Base-by-base conservation (phyloP, 2,113 vertebrate species). In the Neolamprologus hecqui region DNA sequence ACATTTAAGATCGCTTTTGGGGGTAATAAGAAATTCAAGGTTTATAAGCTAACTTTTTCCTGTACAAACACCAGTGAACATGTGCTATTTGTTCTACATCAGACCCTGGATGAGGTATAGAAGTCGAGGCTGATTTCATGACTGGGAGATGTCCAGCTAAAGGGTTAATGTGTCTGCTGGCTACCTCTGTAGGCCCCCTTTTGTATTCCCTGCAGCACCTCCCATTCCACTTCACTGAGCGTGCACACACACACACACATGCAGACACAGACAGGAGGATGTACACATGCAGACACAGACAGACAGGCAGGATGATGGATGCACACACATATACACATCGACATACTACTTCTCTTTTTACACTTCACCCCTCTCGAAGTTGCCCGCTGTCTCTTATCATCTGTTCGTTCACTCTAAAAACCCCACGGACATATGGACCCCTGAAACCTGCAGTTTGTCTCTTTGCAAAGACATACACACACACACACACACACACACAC, bases 181-280 rank as follows among this genome's bases (percentile, higher is more conserved):
- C 94, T 93, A 90, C 94, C 95, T 95, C 90, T 90, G 85, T 73
- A 91, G 94, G 95, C 93, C 94, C 93, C 95, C 94, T 95, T 93
- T 96, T 95, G 95, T 96, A 93, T 90, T 93, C 92, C 88, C 89
- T 85, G 90, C 92, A 90, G 87, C 92, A 92, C 91, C 90, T 91
- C 92, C 94, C 92, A 90, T 96, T 97, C 94, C 94, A 95, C 94
- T 96, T 93, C 91, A 95, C 89, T 92, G 93, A 92, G 90, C 87
- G 79, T 79, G 83, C 85, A 73, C 83, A 53, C 86, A 79, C 90
- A 68, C 91, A 55, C 75, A 87, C 77, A 89, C 82, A 93, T 79
- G 73, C 79, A 86, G 54, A 90, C 84, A 93, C 54, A 93, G 84
- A 89, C 84, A 54, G 70, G n/a, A n/a, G n/a, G n/a, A n/a, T n/a